Evolutionary conservation across 2,113 vertebrate species (phyloP).

Genomic region (Onychostoma macrolepis): DNA sequence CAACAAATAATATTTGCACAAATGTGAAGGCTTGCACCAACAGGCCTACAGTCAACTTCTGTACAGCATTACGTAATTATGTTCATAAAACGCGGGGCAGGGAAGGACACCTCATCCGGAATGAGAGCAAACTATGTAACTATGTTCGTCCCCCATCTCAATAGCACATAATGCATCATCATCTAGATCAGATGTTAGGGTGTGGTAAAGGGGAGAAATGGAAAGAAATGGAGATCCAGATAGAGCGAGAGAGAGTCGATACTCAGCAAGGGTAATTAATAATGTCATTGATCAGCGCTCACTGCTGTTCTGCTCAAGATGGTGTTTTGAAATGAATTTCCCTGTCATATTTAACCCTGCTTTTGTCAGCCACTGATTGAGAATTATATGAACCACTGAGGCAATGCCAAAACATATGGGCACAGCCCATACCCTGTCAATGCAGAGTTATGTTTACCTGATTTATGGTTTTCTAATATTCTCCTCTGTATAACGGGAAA

Average conservation of each 20-base stretch:
- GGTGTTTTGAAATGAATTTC: constrained; percentile 64
- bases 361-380: constrained; percentile 41
- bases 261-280: constrained; percentile 67
- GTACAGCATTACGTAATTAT: neutral
- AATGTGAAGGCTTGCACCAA: neutral
- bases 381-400: constrained; percentile 31
- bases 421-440: constrained; percentile 65
- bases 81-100: neutral
- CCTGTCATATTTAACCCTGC: constrained; percentile 63
- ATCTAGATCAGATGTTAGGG: constrained; percentile 25
- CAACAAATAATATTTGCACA: neutral
- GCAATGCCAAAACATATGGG: constrained; percentile 24
- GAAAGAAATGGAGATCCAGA: constrained; percentile 48
- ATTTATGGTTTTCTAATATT: constrained; percentile 74
- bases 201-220: constrained; percentile 3
- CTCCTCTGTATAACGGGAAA: constrained; percentile 60
- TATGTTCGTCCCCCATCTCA: neutral
- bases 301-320: constrained; percentile 58
- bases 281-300: constrained; percentile 70
- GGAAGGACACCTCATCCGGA: neutral
- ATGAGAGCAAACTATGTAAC: neutral
- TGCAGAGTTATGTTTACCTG: constrained; percentile 60
- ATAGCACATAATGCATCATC: constrained; percentile 21
- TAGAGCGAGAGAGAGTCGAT: constrained; percentile 33
- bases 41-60: neutral